These are phyloP conservation scores for Mastomys coucha DNA, from an alignment of 2,113 vertebrate species.

Conservation along the genomic window DNA sequence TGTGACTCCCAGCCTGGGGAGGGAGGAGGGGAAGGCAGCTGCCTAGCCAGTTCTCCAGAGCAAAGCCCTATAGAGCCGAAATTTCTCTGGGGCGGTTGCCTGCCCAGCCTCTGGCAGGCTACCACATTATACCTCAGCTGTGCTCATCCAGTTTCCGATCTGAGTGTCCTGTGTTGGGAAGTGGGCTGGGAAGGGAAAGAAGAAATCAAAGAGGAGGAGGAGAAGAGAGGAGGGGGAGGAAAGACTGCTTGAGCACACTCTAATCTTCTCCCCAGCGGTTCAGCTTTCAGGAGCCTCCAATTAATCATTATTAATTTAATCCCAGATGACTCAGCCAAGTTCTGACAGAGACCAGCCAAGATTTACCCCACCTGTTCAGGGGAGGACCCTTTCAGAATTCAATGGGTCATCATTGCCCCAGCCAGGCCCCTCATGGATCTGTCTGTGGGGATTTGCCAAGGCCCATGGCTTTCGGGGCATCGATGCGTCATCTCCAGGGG, in stretches of 20 bases:
- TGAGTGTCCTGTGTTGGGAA: conserved; percentile 39
- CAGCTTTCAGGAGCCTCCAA: conserved; percentile 75
- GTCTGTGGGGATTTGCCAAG: conserved; percentile 45
- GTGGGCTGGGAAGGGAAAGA: not conserved
- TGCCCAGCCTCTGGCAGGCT: no score
- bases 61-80: no score
- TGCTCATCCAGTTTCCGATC: not conserved
- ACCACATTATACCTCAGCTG: not conserved
- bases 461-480: not conserved
- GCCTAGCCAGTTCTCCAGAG: not conserved
- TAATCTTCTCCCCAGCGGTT: conserved; percentile 52
- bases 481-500: not conserved
- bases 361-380: conserved; percentile 78
- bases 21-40: not conserved
- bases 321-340: conserved; percentile 71
- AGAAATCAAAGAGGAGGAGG: conserved; percentile 34
- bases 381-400: conserved; percentile 76
- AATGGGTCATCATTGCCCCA: conserved; percentile 38
- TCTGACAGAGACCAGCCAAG: conserved; percentile 72
- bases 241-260: conserved; percentile 19
- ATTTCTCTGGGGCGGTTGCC: no score
- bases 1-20: not conserved
- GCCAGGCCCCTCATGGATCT: conserved; percentile 47
- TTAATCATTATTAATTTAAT: conserved; percentile 86
- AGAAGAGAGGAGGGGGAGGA: conserved; percentile 29